Percentiles rank a stretch among this genome's conserved stretches.
Evolutionary conservation across 2,113 vertebrate genomes (phyloP).

Genomic region (Silurus glanis): DNA sequence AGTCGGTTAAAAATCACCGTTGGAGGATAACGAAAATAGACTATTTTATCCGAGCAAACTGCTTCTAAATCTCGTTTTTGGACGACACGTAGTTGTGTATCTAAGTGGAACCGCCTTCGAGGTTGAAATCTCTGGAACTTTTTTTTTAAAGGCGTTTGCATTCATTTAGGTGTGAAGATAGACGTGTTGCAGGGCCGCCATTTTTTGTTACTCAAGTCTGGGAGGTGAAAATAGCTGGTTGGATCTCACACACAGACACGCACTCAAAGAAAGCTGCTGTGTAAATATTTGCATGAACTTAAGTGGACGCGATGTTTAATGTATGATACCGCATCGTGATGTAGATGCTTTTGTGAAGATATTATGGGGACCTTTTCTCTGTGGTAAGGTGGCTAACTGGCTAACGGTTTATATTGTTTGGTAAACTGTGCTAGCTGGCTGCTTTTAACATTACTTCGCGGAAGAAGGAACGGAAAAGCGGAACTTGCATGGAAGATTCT

Average conservation of each 20-base stretch:
- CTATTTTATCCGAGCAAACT: conserved; percentile 9
- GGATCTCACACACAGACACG: neutral
- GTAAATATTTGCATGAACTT: neutral
- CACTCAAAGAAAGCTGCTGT: neutral
- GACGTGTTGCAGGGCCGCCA: conserved; percentile 79
- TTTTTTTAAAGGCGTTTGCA: conserved; percentile 47
- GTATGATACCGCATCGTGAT: conserved; percentile 50
- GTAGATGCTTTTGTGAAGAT: conserved; percentile 55
- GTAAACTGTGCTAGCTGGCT: conserved; percentile 47
- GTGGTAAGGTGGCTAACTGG: conserved; percentile 49
- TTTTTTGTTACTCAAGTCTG: conserved; percentile 67
- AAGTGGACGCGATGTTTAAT: neutral
- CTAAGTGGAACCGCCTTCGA: neutral
- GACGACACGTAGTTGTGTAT: conserved; percentile 16
- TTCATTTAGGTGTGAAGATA: conserved; percentile 59
- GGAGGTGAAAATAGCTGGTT: conserved; percentile 47
- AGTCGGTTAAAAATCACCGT: conserved; percentile 50
- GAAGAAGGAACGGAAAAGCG: conserved; percentile 73
- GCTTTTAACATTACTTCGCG: conserved; percentile 57
- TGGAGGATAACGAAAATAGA: conserved; percentile 42
- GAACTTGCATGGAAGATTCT: conserved; percentile 64
- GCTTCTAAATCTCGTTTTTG: neutral
- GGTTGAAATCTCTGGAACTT: conserved; percentile 37
- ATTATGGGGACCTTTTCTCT: conserved; percentile 61
- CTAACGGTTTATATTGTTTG: conserved; percentile 52